A percentile compares a stretch with the other conserved stretches of the same genome.
Evolutionary conservation across 2,113 vertebrate species (phyloP).

Genomic region (Rana temporaria): DNA sequence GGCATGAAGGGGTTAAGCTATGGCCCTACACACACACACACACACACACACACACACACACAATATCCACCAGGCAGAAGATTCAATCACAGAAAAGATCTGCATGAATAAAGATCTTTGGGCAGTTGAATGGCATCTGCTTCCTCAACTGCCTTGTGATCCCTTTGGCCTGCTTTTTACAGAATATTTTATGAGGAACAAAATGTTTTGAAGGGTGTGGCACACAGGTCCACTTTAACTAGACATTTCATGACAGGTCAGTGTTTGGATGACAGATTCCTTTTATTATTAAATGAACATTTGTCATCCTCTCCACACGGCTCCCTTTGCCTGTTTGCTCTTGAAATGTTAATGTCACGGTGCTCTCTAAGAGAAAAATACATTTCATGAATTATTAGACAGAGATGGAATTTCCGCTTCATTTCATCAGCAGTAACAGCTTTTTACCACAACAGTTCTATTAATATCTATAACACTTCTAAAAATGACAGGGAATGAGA

Average conservation of each 20-base stretch:
- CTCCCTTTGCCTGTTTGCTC: neutral
- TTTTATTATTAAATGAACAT: constrained; percentile 27
- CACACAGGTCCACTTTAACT: too few relatives aligned
- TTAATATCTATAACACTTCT: constrained; percentile 14
- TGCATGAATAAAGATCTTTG: too few relatives aligned
- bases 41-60: too few relatives aligned
- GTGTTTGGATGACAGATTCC: constrained; percentile 8
- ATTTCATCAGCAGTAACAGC: constrained; percentile 17
- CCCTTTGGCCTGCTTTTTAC: too few relatives aligned
- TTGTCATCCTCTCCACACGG: constrained; percentile 2
- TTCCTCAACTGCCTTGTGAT: too few relatives aligned
- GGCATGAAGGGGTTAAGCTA: too few relatives aligned
- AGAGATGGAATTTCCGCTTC: constrained; percentile 35
- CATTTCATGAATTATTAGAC: constrained; percentile 39
- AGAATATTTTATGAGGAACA: too few relatives aligned
- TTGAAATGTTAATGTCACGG: constrained; percentile 12
- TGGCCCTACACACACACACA: too few relatives aligned
- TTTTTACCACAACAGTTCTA: neutral
- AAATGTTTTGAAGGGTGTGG: too few relatives aligned
- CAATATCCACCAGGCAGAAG: too few relatives aligned
- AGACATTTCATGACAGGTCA: neutral
- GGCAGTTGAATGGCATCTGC: too few relatives aligned
- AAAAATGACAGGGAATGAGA: neutral
- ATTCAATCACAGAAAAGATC: too few relatives aligned
- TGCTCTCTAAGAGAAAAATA: constrained; percentile 26